Evolutionary conservation across 2,888 invertebrate genomes (phyloP), one percentile per base, ranked within the genome.

Genomic region (Campaea margaritaria): DNA sequence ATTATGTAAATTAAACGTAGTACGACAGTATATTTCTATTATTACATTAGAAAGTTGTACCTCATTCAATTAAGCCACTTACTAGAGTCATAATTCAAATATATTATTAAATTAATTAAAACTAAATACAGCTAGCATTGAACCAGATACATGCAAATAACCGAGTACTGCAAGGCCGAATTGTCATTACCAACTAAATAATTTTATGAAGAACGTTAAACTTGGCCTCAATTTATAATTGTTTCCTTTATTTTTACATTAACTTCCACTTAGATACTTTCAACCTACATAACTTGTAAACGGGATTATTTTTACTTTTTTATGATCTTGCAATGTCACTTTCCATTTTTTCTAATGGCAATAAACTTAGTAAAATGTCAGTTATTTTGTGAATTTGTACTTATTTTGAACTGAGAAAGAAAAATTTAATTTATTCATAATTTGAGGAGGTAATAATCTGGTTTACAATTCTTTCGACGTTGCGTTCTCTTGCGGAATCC

Each of bases 221-320:
- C 59, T 63, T 65, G 68, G 48, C 67, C 68, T 48, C 43, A 57
- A 48, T 68, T 57, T 58, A 50, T 68, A 67, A 68, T 65, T 67
- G 56, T 67, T 68, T 67, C 68, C 68, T 65, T 56, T 63, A 51
- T 46, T 51, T n/a, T 39, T 46, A 28, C 42, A 48, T 58, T 50
- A 31, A 47, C 51, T 52, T 61, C 60, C 55, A 61, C 43, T 27
- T 61, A 47, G 45, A 45, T 46, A 54, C 45, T 47, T 43, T 48
- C 12, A 38, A 52, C 36, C 36, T 28, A 36, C 34, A 46, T 55
- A 36, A 31, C 28, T 11, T 36, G 3, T 2, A 48, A 49, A 50
- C 50, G n/a, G 21, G 43, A 44, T 41, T 12, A 38, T 34, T 36
- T 39, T 43, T 48, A 15, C n/a, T 47, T 43, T 48, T 13, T 49